Base-by-base conservation (phyloP, 2,797 vertebrate genomes). In the Craterocephalus amniculus region DNA sequence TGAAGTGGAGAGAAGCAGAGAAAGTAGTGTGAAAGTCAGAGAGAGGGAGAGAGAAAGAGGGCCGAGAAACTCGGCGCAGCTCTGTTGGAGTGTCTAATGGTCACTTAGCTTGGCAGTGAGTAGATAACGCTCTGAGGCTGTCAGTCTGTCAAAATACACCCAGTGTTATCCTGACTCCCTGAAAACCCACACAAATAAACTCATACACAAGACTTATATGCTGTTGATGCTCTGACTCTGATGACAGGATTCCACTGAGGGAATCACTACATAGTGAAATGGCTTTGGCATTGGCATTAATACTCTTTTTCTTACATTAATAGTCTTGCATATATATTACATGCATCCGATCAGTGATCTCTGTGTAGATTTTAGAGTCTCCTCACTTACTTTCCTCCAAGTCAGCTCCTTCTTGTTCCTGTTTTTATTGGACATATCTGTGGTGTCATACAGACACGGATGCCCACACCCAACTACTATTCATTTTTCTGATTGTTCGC, bases 101-200 rank as follows among this genome's bases (percentile, higher is more conserved):
- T 91, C 90, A 91, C 86, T 92, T 92, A 89, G 81, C 84, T 86
- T 82, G 80, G 86, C 87, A 86, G 81, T 79, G 54, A 89, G 81
- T 89, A 79, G 79, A 86, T 87, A 84, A 88, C 86, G 78, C 88
- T 81, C 69, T 79, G 83, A 85, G 78, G 67, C 81, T 83, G 89
- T 88, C 90, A 91, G 79, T 91, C 89, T 85, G 84, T 90, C 90
- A 89, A 85, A 90, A 88, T 65, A 52, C 72, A 72, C 73, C 69
- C 60, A 73, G 70, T 58, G 64, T 81, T 79, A 79, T 76, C 71
- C 74, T 38, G 40, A 72, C 73, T 72, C 57, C 54, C 61, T 58
- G 26, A 61, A 66, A 57, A 80, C 76, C 64, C 70, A 61, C 66
- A 45, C 57, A 52, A 66, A 62, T 69, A 60, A 60, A 63, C 77